Evolutionary conservation across 2,797 vertebrate genomes (phyloP).

Genomic region (Ctenosaura bakeri): DNA sequence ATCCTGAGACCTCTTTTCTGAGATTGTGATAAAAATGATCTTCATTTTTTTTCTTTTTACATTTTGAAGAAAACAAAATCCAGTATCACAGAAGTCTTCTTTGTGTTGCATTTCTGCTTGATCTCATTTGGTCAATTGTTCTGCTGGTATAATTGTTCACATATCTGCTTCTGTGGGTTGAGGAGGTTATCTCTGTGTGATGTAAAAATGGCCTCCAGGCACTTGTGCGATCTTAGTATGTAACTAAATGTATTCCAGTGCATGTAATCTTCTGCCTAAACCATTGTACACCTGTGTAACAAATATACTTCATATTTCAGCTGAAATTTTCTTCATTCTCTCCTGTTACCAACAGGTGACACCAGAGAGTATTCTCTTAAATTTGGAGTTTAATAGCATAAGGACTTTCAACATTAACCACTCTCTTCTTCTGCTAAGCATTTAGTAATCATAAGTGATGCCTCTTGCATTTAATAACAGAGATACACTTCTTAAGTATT

Average conservation of each 20-base stretch:
- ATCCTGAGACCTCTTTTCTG: background rate
- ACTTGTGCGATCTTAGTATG: background rate
- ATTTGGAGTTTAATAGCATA: background rate
- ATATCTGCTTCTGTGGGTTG: too few relatives aligned
- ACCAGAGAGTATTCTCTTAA: constrained; percentile 20
- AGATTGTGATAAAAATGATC: background rate
- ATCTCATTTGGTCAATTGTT: background rate
- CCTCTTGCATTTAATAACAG: constrained; percentile 18
- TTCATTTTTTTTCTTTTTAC: background rate
- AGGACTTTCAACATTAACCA: background rate
- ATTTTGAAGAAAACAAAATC: background rate
- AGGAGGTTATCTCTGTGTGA: background rate
- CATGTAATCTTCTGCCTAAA: background rate
- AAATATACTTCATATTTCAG: background rate
- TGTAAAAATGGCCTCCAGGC: background rate
- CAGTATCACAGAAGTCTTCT: background rate
- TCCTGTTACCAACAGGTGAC: constrained; percentile 23
- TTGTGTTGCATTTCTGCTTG: background rate
- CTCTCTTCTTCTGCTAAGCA: constrained; percentile 5
- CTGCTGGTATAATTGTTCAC: background rate
- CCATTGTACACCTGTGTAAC: background rate
- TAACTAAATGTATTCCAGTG: background rate
- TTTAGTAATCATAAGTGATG: constrained; percentile 38
- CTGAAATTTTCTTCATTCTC: constrained; percentile 18
- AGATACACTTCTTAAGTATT: constrained; percentile 39